Evolutionary conservation across 2,797 vertebrate genomes (phyloP), one percentile per base, ranked within the genome.

Genomic region (Brachyrhaphis roseni): DNA sequence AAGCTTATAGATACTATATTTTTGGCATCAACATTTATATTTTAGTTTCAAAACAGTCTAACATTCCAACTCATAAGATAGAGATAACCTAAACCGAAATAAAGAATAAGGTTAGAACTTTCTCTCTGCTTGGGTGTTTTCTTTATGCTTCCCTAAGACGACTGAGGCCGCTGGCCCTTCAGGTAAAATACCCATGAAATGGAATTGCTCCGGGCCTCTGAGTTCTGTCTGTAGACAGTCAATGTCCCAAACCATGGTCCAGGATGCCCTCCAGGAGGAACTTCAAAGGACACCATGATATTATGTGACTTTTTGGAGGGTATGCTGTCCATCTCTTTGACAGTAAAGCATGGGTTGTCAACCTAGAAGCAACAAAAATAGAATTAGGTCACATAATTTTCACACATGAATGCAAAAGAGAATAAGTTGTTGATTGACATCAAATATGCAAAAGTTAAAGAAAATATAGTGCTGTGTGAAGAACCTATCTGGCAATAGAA

Each of bases 101-200:
- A 41, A 41, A 41, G 20, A 26, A 68, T 41, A 41, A 71, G 13
- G 10, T 2, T 28, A 39, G 13, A 70, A 47, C 46, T 51, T 31
- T 12, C 11, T 72, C 28, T 28, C 55, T 34, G 8, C 34, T 51
- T 8, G 2, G 31, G 47, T 51, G 46, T 20, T 3, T 43, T 4
- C 78, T 82, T 66, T 18, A 31, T 62, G 31, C 3, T 18, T 64
- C 16, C 62, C 36, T 86, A 85, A 23, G 70, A 85, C 47, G 84
- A 85, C 72, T 90, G 64, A 3, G 82, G 82, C 10, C 34, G 85
- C 77, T 92, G 47, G 0, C 97, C 97, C 78, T 93, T 97, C 64
- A 98, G 94, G 82, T 97, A 98, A 87, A 93, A 98, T 39, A 97
- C 89, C 97, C 97, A 98, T 51, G 84, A 92, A 77, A 93, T 88